A percentile compares a stretch with the other conserved stretches of the same genome.
phyloP scores from a whole-genome alignment of 2,888 invertebrate species.

The Eristalis arbustorum region DNA sequence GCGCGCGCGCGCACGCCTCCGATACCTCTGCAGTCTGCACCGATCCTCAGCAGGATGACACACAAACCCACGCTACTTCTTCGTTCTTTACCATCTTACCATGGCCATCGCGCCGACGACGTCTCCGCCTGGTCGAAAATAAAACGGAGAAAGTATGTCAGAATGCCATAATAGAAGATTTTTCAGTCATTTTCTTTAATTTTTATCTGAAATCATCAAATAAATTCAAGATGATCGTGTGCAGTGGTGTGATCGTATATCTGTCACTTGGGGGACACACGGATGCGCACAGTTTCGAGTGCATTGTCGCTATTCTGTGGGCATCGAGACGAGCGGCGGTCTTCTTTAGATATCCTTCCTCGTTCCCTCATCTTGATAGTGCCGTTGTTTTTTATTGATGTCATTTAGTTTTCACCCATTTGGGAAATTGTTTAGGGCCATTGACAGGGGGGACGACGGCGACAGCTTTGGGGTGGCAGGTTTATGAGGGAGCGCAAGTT shows the following conservation, averaged over 20 bases:
- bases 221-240: conserved; percentile 61
- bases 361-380: background rate
- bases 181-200: conserved; percentile 50
- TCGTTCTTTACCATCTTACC: background rate
- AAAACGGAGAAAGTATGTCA: conserved; percentile 65
- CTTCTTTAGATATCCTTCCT: background rate
- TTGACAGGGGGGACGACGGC: background rate
- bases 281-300: conserved; percentile 35
- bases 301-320: background rate
- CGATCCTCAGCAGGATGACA: background rate
- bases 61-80: conserved; percentile 9
- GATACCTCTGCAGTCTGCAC: background rate
- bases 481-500: conserved; percentile 59
- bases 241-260: conserved; percentile 33
- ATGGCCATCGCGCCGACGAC: background rate
- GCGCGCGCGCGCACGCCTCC: too few relatives aligned
- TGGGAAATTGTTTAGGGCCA: background rate
- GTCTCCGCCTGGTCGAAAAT: conserved; percentile 46
- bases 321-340: background rate
- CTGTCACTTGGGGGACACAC: conserved; percentile 15
- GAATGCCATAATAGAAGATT: conserved; percentile 57
- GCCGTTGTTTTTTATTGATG: background rate
- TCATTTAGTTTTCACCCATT: conserved; percentile 29
- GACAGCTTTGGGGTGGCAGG: conserved; percentile 46
- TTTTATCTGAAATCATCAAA: conserved; percentile 58